A percentile compares a stretch with the other conserved stretches of the same genome.
phyloP scores from a whole-genome alignment of 1,140 invertebrate species.

The Magallana gigas region DNA sequence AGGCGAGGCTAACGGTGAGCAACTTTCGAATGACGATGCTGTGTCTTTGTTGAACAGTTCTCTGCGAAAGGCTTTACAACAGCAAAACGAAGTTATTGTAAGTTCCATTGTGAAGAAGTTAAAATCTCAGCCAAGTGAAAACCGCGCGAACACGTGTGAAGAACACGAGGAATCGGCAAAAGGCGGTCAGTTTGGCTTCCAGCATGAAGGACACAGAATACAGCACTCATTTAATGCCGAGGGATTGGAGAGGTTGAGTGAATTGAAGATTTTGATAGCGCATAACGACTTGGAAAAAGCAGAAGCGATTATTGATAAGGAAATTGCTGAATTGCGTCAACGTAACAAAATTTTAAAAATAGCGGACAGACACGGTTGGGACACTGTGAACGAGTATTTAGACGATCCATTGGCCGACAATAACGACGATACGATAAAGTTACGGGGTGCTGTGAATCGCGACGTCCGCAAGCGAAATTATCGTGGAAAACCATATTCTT shows the following conservation, averaged over 20 bases:
- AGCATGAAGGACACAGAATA: neutral
- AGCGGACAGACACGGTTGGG: conserved; percentile 26
- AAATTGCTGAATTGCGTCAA: neutral
- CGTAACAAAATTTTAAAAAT: conserved; percentile 34
- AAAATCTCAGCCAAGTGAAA: too few relatives aligned
- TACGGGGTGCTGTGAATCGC: conserved; percentile 1
- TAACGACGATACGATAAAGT: conserved; percentile 28
- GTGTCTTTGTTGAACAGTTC: too few relatives aligned
- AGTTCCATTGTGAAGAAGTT: too few relatives aligned
- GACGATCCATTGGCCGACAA: conserved; percentile 38
- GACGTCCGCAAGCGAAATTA: neutral
- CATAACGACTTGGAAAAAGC: neutral
- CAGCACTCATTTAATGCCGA: neutral
- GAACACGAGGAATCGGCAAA: too few relatives aligned
- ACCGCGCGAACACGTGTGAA: too few relatives aligned
- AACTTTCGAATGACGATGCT: too few relatives aligned
- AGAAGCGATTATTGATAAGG: neutral
- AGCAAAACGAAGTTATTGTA: too few relatives aligned
- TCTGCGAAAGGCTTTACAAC: too few relatives aligned
- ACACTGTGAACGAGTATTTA: conserved; percentile 38
- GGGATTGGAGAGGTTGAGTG: neutral
- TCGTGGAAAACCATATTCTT: neutral
- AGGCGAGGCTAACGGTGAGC: too few relatives aligned
- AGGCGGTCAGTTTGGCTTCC: neutral
- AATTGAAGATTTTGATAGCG: neutral